Conservation (phyloP, 2,888 invertebrate genomes). For the Caradrina clavipalpis region DNA sequence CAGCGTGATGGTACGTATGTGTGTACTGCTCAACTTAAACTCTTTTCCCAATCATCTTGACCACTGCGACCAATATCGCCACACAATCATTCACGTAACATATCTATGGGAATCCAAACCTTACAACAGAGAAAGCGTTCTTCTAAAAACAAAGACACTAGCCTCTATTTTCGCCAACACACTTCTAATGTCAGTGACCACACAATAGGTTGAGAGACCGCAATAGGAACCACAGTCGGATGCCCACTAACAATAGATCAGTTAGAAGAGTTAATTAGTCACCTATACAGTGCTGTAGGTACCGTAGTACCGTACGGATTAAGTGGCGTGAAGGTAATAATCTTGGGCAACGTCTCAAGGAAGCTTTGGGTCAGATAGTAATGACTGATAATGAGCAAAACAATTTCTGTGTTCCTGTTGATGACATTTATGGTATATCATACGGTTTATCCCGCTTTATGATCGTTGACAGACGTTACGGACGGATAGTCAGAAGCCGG, state of each 20-base stretch:
- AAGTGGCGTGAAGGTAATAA: conserved; percentile 57
- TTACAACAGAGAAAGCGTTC: conserved; percentile 19
- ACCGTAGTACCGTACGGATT: conserved; percentile 53
- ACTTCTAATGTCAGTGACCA: conserved; percentile 55
- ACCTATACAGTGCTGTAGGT: conserved; percentile 51
- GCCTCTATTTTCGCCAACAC: conserved; percentile 31
- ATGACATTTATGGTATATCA: too few species aligned
- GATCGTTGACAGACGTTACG: too few species aligned
- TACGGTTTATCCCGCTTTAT: too few species aligned
- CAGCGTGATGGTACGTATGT: too few species aligned
- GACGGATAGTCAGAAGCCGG: too few species aligned
- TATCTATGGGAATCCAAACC: not conserved
- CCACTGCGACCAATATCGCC: too few species aligned
- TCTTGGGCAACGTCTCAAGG: conserved; percentile 35
- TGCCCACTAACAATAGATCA: conserved; percentile 58
- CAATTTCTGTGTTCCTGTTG: not conserved
- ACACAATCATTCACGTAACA: not conserved
- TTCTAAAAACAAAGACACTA: conserved; percentile 14
- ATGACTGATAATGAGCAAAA: not conserved
- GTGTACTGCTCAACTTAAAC: too few species aligned
- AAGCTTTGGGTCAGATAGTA: conserved; percentile 7
- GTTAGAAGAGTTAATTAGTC: conserved; percentile 62
- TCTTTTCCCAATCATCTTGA: too few species aligned
- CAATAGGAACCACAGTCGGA: conserved; percentile 61
- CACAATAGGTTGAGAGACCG: conserved; percentile 51